Base-by-base conservation (phyloP, 2,113 vertebrate species). In the Dasypus novemcinctus region DNA sequence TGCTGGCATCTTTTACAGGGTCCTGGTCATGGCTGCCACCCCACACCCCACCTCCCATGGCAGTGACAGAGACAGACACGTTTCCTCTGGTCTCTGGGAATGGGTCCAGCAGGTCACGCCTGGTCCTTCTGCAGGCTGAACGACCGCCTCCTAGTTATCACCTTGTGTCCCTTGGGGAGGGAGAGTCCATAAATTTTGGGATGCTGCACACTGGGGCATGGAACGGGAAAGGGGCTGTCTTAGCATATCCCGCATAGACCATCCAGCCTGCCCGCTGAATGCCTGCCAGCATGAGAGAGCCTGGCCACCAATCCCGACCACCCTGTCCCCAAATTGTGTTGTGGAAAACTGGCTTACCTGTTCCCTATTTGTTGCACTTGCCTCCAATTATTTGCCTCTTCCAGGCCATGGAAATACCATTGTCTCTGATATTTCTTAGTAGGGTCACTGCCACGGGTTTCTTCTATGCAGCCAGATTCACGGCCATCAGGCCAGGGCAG, bases 61-160 rank as follows among this genome's bases (percentile, higher is more conserved):
- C 69, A 31, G 3, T 33, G 31, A 31, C 74, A n/a, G 66, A 29
- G 27, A 29, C 21, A 36, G 71, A 5, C 25, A 0, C 0, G 0
- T 68, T n/a, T 80, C 72, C 74, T 64, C 46, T 27, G 10, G 36
- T 64, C 15, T 46, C 36, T 59, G 66, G 85, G 18, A 23, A 4
- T n/a, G 54, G 12, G 21, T 61, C 31, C 33, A 1, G 2, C 2
- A 8, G 29, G 25, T 33, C 18, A 33, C 1, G 7, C 41, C 27
- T 59, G 20, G 25, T 43, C 18, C 31, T 15, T 41, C 9, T 92
- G 71, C 27, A 83, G 69, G 52, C 27, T 72, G 17, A 82, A 23
- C 31, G 52, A 33, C 36, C 17, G 11, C 31, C 27, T 78, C 38
- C 81, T 17, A 21, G 33, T 31, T 52, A 14, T 33, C 72, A 31